A percentile compares a stretch with the other conserved stretches of the same genome.
phyloP scores from a whole-genome alignment of 2,888 invertebrate genomes.

The Apodemia zela region DNA sequence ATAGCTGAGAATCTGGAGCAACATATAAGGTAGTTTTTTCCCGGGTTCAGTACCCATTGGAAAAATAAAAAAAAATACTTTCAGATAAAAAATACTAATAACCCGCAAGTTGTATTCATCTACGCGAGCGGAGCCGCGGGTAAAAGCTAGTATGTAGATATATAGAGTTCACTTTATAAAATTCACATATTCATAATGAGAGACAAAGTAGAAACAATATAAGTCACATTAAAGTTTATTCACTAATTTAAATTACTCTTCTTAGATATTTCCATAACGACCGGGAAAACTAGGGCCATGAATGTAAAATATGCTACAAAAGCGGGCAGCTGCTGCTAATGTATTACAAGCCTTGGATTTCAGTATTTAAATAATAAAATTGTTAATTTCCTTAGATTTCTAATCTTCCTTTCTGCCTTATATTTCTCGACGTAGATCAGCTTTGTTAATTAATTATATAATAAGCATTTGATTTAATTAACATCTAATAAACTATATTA shows the following conservation, averaged over 20 bases:
- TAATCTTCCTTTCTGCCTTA: neutral
- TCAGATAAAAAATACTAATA: too few relatives aligned
- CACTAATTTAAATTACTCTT: neutral
- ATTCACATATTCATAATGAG: too few relatives aligned
- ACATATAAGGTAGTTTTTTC: too few relatives aligned
- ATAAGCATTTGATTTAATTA: neutral
- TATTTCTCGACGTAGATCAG: neutral
- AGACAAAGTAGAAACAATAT: neutral
- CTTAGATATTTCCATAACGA: conserved; percentile 15
- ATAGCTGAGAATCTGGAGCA: too few relatives aligned
- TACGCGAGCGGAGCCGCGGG: too few relatives aligned
- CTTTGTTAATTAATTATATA: neutral
- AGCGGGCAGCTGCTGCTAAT: conserved; percentile 18
- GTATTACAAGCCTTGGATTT: conserved; percentile 9
- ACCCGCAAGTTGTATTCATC: too few relatives aligned
- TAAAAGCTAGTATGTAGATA: too few relatives aligned
- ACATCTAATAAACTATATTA: neutral
- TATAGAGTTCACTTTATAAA: too few relatives aligned
- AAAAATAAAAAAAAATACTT: too few relatives aligned
- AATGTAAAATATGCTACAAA: conserved; percentile 41
- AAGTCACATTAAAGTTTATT: neutral
- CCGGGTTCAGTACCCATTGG: too few relatives aligned
- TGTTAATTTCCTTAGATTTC: neutral
- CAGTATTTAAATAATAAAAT: conserved; percentile 3
- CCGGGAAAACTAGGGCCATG: conserved; percentile 30